These are phyloP conservation scores for Apamea epomidion DNA, from an alignment of 2,888 invertebrate genomes.

Conservation along the genomic window DNA sequence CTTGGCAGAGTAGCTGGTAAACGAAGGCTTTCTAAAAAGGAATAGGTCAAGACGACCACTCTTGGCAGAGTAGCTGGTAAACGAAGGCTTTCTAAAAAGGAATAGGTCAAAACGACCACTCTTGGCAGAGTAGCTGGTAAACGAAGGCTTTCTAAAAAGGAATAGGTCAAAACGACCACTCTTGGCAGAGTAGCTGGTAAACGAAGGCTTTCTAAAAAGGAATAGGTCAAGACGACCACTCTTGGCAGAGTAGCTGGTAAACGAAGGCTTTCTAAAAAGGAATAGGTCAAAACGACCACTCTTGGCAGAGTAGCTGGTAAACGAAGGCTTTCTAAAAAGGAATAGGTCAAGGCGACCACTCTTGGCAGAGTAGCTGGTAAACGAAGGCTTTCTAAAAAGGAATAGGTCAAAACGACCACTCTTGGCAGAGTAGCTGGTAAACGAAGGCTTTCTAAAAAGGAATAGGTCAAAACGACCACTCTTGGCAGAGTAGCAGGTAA, in stretches of 20 bases:
- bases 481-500: background rate
- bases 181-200: background rate
- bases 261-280: background rate
- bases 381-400: background rate
- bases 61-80: background rate
- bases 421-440: background rate
- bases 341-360: background rate
- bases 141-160: background rate
- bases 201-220: background rate
- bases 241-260: background rate
- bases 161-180: background rate
- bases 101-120: background rate
- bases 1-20: background rate
- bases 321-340: background rate
- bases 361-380: background rate
- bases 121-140: background rate
- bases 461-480: background rate
- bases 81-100: background rate
- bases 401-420: background rate
- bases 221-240: background rate
- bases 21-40: background rate
- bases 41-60: background rate
- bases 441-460: background rate
- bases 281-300: background rate
- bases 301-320: background rate